Evolutionary conservation across 2,888 invertebrate species (phyloP).

Genomic region (Orchesella flavescens): DNA sequence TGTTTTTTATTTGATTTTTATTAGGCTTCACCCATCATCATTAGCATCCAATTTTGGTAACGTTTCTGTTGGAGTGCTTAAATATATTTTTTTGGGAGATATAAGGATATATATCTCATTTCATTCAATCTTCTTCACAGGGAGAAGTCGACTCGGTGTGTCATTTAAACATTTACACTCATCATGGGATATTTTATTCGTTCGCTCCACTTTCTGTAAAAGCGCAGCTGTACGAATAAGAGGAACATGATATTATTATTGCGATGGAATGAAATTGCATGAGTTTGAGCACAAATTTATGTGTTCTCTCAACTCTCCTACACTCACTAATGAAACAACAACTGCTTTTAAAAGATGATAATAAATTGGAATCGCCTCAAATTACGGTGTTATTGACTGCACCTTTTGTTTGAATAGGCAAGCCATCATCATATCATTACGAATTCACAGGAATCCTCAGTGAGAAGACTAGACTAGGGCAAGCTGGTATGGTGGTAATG

Average conservation of each 20-base stretch:
- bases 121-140: no score
- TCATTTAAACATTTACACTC: not conserved
- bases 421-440: not conserved
- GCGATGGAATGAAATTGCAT: no score
- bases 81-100: not conserved
- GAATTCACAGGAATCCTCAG: not conserved
- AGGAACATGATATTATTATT: no score
- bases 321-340: not conserved
- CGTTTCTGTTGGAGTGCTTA: not conserved
- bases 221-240: no score
- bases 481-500: no score
- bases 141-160: no score
- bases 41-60: constrained; percentile 29
- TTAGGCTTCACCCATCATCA: constrained; percentile 29
- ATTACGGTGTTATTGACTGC: constrained; percentile 25
- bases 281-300: no score
- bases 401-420: constrained; percentile 9
- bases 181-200: not conserved
- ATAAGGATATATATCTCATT: no score
- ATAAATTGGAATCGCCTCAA: constrained; percentile 42
- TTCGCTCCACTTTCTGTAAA: no score
- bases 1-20: constrained; percentile 40
- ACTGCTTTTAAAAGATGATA: constrained; percentile 14
- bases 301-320: not conserved
- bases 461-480: not conserved